Conservation (phyloP, 1,140 invertebrate genomes). For the Asobara japonica region DNA sequence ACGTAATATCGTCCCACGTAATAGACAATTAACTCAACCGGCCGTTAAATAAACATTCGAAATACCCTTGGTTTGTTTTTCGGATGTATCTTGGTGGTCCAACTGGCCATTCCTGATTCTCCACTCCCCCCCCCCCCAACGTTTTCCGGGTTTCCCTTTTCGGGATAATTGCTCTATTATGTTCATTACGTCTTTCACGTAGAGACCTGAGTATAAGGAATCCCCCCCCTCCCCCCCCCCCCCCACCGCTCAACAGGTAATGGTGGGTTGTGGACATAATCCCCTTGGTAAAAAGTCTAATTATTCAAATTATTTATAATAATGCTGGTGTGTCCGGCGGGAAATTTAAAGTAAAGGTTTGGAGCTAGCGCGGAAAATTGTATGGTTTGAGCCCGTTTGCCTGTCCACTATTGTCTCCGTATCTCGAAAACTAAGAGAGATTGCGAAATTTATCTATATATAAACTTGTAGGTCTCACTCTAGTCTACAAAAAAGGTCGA, state of each 20-base stretch:
- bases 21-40: constrained; percentile 26
- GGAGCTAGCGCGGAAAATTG: too few species aligned
- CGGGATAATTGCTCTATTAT: constrained; percentile 36
- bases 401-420: too few species aligned
- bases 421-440: too few species aligned
- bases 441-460: too few species aligned
- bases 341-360: too few species aligned
- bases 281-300: constrained; percentile 1
- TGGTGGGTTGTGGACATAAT: neutral
- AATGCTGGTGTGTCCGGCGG: too few species aligned
- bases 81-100: constrained; percentile 22
- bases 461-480: too few species aligned
- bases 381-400: too few species aligned
- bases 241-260: neutral
- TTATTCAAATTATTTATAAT: constrained; percentile 17
- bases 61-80: neutral
- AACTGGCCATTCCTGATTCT: neutral
- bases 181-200: constrained; percentile 26
- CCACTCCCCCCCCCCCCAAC: neutral
- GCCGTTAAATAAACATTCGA: constrained; percentile 32
- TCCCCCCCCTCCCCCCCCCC: neutral
- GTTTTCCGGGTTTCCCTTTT: constrained; percentile 6
- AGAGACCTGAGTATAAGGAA: neutral
- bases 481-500: too few species aligned
- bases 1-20: constrained; percentile 25